Evolutionary conservation across 2,888 invertebrate species (phyloP).

Genomic region (Pegoplata infirma): DNA sequence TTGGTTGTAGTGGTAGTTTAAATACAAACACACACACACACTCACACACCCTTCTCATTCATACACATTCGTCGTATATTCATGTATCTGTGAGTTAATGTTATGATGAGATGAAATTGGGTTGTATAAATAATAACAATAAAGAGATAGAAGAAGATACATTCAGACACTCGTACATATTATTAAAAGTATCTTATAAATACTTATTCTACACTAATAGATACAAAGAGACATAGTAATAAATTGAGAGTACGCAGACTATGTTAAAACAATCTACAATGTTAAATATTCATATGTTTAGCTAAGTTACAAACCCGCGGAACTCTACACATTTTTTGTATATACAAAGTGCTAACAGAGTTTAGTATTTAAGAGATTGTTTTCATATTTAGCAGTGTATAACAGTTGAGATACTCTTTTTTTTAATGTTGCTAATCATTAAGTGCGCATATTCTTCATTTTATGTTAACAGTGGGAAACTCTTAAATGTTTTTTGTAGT

Average conservation of each 20-base stretch:
- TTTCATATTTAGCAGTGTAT: conserved; percentile 7
- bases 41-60: not conserved
- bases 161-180: not conserved
- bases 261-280: not conserved
- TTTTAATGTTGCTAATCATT: not conserved
- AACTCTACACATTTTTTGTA: conserved; percentile 6
- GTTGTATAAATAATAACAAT: conserved; percentile 4
- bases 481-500: not conserved
- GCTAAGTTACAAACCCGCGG: not conserved
- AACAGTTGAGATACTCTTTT: conserved; percentile 53
- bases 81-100: not conserved
- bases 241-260: conserved; percentile 1
- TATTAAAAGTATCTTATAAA: conserved; percentile 6
- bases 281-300: not conserved
- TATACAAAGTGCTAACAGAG: not conserved
- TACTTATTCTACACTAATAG: conserved; percentile 1
- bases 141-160: not conserved
- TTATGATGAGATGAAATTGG: conserved; percentile 4
- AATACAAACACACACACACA: conserved; percentile 1
- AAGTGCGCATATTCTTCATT: conserved; percentile 30
- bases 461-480: not conserved
- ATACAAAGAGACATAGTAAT: not conserved
- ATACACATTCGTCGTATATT: not conserved
- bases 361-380: conserved; percentile 16
- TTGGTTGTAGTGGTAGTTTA: conserved; percentile 15